Base-by-base conservation (phyloP, 2,797 vertebrate species). In the Aselliscus stoliczkanus region DNA sequence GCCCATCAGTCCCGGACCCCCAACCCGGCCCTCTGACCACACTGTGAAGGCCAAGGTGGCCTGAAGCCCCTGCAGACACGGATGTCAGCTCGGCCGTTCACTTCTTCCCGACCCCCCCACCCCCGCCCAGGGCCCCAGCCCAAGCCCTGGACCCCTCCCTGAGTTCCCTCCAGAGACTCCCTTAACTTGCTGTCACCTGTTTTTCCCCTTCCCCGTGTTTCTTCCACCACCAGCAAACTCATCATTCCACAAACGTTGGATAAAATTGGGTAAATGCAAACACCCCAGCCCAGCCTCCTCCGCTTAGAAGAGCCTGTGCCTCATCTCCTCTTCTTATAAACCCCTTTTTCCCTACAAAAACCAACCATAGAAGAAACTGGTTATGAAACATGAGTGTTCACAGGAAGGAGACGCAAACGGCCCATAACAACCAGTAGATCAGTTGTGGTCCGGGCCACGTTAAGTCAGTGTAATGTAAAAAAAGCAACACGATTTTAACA, bases 21-120 rank as follows among this genome's bases (percentile, higher is more conserved):
- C 29, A n/a, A n/a, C n/a, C n/a, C n/a, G n/a, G 1, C 37, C 8
- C 47, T 2, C 20, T 5, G 52, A 39, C 60, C 39, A 5, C 39
- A 12, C 37, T 15, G 39, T 39, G 20, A 25, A 37, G 67, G 67
- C 37, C 56, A 25, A 2, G 2, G 5, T 34, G 3, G 1, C 11
- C 50, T 1, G 58, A n/a, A 34, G 42, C 44, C 21, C 67, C 44
- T 15, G 34, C 52, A 72, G 4, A 64, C 62, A 44, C 3, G 1
- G 64, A 20, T 1, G 0, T 7, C 62, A 54, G n/a, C n/a, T 2
- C 44, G 5, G 44, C 5, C 5, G 7, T 47, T 47, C 44, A 11
- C 44, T 11, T 47, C 44, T 47, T 47, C 44, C 58, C 58, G 10
- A n/a, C n/a, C n/a, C n/a, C 58, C 58, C 54, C 54, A 18, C 18